Base-by-base conservation (phyloP, 1,140 invertebrate genomes). In the Rhagoletis zephyria region DNA sequence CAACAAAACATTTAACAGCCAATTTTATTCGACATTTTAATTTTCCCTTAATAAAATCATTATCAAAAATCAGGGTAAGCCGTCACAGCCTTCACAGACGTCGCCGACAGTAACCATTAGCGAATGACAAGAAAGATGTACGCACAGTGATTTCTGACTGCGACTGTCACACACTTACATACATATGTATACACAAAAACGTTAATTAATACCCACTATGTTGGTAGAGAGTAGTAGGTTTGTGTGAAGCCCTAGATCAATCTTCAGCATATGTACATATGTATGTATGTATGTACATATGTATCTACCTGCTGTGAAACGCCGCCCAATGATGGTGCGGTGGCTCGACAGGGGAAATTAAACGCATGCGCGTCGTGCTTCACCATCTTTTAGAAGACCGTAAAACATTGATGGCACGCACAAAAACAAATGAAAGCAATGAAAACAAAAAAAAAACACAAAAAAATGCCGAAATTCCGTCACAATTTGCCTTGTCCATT, bases 231-330 rank as follows among this genome's bases (percentile, higher is more conserved):
- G 30, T 30, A 30, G 30, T 56, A 56, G 64, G 64, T 48, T 56
- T 48, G n/a, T 81, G 74, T 81, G 51, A 81, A 81, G 30, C 56
- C n/a, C 48, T 48, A 56, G 74, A 30, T 81, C 14, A 81, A 81
- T 81, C 74, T 81, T 30, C 30, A 30, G 48, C 70, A 45, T 77
- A 51, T 5, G 16, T n/a, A 10, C 1, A 30, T 30, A 30, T 30
- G 0, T 30, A 30, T 4, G 63, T 30, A 30, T 30, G 0, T 30
- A 30, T 4, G 63, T 64, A 67, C 6, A 9, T 19, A 6, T 10
- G n/a, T 19, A 81, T 59, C 74, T 81, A 81, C 74, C 74, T 56
- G 74, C 74, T 81, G 74, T n/a, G 74, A 56, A 81, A 16, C 67
- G 67, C 67, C 48, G 30, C 51, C 19, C 45, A 30, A 30, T 30